Conservation (phyloP, 1,140 invertebrate genomes). For the Octopus sinensis region DNA sequence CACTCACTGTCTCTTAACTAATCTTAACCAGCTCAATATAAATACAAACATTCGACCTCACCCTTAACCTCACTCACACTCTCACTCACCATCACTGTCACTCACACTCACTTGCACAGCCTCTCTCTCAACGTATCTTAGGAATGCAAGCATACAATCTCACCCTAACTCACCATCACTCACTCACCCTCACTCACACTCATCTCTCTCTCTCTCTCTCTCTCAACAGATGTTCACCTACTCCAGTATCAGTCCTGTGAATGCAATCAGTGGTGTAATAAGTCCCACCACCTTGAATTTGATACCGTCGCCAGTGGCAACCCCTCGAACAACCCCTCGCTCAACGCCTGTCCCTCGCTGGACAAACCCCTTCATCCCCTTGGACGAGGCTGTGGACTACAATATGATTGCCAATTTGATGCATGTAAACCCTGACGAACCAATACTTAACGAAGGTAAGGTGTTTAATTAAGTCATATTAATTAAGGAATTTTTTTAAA, state of each 20-base stretch:
- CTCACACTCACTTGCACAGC: too few species aligned
- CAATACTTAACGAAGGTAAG: slow-evolving; percentile 45
- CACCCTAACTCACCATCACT: too few species aligned
- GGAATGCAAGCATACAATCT: too few species aligned
- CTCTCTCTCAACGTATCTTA: too few species aligned
- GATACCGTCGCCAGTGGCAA: slow-evolving; percentile 76
- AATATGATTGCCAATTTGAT: slow-evolving; percentile 79
- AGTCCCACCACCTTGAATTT: slow-evolving; percentile 85
- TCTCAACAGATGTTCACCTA: slow-evolving; percentile 81
- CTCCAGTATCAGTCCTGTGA: slow-evolving; percentile 71
- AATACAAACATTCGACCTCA: too few species aligned
- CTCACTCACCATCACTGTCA: too few species aligned
- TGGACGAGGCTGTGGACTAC: slow-evolving; percentile 85
- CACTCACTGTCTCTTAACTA: background rate
- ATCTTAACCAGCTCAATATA: background rate
- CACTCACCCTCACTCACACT: background rate
- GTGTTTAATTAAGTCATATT: background rate
- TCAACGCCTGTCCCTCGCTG: slow-evolving; percentile 71
- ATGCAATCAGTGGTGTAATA: slow-evolving; percentile 74
- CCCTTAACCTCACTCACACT: too few species aligned
- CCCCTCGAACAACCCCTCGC: slow-evolving; percentile 68
- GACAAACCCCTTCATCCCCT: slow-evolving; percentile 80
- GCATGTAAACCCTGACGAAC: slow-evolving; percentile 49
- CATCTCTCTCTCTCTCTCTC: background rate
- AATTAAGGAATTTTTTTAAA: background rate